phyloP scores from a whole-genome alignment of 2,797 vertebrate genomes.

The Aeoliscus strigatus region DNA sequence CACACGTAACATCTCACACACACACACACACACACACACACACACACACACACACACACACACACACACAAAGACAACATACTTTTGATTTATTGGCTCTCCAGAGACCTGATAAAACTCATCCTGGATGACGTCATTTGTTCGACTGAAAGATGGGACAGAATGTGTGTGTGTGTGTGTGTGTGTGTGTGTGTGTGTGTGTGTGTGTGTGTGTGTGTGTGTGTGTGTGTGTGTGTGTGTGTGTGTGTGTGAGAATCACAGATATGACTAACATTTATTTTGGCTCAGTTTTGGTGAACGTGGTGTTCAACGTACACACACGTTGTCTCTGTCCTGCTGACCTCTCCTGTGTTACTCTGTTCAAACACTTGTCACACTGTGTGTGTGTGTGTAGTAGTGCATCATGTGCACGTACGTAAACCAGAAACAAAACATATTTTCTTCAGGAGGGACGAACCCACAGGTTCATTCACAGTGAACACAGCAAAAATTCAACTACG shows the following conservation, averaged over 20 bases:
- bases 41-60: conserved; percentile 6
- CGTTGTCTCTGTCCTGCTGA: conserved; percentile 49
- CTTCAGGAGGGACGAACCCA: no score
- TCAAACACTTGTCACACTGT: conserved; percentile 21
- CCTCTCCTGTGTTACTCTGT: conserved; percentile 42
- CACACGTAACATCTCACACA: conserved; percentile 17
- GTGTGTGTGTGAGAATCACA: conserved; percentile 1
- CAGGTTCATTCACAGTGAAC: no score
- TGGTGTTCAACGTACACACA: conserved; percentile 53
- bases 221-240: conserved; percentile 1
- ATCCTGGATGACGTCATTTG: conserved; percentile 27
- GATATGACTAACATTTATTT: conserved; percentile 4
- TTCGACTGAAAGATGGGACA: neutral
- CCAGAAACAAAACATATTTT: neutral
- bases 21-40: conserved; percentile 6
- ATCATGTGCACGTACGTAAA: conserved; percentile 10
- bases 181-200: no score
- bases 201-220: conserved; percentile 5
- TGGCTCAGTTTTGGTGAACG: conserved; percentile 26
- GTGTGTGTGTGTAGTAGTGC: conserved; percentile 31
- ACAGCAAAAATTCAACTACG: no score
- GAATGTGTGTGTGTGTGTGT: no score
- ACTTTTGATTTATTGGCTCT: conserved; percentile 29
- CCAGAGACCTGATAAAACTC: conserved; percentile 44
- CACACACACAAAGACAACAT: conserved; percentile 21